Percentiles rank a stretch among this genome's conserved stretches.
Evolutionary conservation across 2,888 invertebrate genomes (phyloP).

Genomic region (Glaucopsyche alexis): DNA sequence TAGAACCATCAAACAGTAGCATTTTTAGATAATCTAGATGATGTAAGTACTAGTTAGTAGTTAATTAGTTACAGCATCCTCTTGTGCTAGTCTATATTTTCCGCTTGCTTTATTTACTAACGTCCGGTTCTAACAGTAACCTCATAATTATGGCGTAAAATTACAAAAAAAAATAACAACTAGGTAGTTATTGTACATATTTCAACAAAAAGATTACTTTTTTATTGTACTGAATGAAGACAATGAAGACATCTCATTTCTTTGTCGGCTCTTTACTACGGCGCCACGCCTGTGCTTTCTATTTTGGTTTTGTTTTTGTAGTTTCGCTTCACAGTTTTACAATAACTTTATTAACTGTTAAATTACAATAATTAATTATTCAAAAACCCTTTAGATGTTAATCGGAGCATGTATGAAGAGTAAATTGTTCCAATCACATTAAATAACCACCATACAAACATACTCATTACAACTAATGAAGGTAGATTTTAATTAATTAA

Average conservation of each 20-base stretch:
- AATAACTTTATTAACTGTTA: constrained; percentile 10
- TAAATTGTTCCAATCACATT: constrained; percentile 7
- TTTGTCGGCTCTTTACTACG: constrained; percentile 12
- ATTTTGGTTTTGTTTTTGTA: background rate
- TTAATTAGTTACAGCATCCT: too few species aligned
- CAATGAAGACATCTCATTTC: background rate
- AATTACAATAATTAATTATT: background rate
- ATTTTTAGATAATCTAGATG: too few species aligned
- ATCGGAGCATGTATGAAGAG: background rate
- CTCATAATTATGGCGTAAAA: background rate
- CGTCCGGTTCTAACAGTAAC: background rate
- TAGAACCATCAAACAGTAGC: too few species aligned
- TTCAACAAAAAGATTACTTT: background rate
- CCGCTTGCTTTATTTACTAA: too few species aligned
- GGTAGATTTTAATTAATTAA: constrained; percentile 14
- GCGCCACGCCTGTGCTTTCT: constrained; percentile 1
- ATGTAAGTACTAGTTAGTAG: too few species aligned
- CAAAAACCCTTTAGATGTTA: constrained; percentile 9
- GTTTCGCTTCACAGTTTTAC: background rate
- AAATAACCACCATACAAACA: constrained; percentile 10
- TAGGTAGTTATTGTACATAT: background rate
- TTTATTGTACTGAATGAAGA: background rate
- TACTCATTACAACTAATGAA: constrained; percentile 10
- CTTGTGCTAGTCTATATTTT: too few species aligned
- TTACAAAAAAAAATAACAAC: background rate